These are phyloP conservation scores for Chaetura pelagica DNA, from an alignment of 2,113 vertebrate species.

Conservation along the genomic window DNA sequence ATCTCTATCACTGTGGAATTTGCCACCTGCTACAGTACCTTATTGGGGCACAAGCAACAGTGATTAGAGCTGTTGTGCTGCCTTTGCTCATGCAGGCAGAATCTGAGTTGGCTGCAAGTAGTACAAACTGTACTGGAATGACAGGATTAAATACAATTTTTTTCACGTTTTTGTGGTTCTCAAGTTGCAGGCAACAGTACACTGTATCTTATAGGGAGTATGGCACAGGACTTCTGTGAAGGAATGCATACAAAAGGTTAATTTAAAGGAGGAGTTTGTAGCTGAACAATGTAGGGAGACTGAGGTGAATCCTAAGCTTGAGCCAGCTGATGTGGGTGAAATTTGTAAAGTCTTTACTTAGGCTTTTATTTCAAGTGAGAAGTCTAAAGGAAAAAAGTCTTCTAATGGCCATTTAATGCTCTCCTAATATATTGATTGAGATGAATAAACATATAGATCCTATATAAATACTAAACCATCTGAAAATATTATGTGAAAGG, in stretches of 20 bases:
- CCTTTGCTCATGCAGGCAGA: background rate
- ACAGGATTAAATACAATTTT: background rate
- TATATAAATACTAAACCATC: background rate
- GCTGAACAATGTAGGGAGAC: background rate
- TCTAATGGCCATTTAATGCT: background rate
- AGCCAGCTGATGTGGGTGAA: background rate
- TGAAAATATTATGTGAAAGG: background rate
- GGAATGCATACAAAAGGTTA: background rate
- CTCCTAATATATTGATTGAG: fast-evolving
- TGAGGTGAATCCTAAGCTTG: background rate
- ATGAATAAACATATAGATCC: background rate
- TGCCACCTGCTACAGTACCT: background rate
- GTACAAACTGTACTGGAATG: background rate
- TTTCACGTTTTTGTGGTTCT: background rate
- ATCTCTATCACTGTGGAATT: background rate
- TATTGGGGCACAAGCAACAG: background rate
- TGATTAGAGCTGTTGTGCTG: background rate
- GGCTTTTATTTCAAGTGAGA: background rate
- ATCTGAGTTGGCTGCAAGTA: background rate
- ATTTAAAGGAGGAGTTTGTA: background rate
- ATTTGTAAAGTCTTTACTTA: background rate
- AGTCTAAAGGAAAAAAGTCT: background rate
- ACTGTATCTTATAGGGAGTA: fast-evolving
- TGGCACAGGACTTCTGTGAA: background rate
- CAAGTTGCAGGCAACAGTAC: background rate